Base-by-base conservation (phyloP, 2,113 vertebrate species). In the Lathamus discolor region DNA sequence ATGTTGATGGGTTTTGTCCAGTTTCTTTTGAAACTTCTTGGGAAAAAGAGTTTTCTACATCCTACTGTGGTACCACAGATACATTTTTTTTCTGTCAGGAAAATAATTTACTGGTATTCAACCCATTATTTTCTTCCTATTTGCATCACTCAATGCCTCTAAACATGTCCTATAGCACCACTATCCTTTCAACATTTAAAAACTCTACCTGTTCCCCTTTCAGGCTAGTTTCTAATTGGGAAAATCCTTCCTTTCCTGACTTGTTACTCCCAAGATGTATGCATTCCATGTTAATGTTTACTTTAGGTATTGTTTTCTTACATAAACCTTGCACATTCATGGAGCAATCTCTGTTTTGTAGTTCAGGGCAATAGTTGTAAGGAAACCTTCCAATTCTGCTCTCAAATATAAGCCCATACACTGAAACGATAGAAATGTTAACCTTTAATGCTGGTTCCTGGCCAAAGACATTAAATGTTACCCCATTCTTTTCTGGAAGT, bases 391-490 rank as follows among this genome's bases (percentile, higher is more conserved):
- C 29, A 63, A 91, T 14, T 15, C n/a, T 62, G 43, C 17, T 28
- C 77, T 84, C 57, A 88, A 37, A 64, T 76, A 46, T 54, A 88
- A 57, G 35, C 29, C 37, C 10, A 37, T 62, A 76, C 28, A 66
- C 13, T 91, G 70, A 86, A 92, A 86, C 1, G 4, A 78, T 20
- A 93, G 80, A 92, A 91, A 95, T 49, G 63, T 63, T 91, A 95
- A 76, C 22, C 48, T 88, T 84, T 89, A 93, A 54, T 63, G 28
- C n/a, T 93, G 88, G 44, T 83, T 6, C 16, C n/a, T 43, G 52
- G 86, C 69, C 90, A 96, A 92, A 88, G 52, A 62, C 44, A 79
- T 82, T 75, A 75, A 90, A 84, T 37, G 35, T 57, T 86, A 72
- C n/a, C 17, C 52, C 44, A 69, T 79, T 95, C 49, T 82, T 73